Evolutionary conservation across 2,888 invertebrate species (phyloP).

Genomic region (Gonocerus acuteangulatus): DNA sequence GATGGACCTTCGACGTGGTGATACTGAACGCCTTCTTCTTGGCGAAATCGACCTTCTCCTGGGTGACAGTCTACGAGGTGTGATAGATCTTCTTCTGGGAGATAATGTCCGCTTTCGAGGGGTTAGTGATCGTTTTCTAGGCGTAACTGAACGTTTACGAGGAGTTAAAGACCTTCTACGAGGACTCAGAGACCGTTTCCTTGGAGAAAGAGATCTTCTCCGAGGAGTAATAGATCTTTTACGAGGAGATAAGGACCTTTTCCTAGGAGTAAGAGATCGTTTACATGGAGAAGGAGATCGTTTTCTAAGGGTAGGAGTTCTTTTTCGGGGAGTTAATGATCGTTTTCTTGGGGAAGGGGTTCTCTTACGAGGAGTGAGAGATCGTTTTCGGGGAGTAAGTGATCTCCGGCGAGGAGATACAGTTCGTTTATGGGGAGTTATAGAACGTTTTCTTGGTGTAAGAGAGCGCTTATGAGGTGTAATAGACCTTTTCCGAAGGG

Average conservation of each 20-base stretch:
- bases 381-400: not conserved
- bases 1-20: conserved; percentile 19
- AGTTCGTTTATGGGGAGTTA: not conserved
- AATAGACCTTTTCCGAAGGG: conserved; percentile 1
- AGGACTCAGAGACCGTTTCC: conserved; percentile 1
- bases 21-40: conserved; percentile 1
- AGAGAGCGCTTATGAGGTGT: conserved; percentile 13
- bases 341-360: conserved; percentile 6
- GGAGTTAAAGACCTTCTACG: conserved; percentile 25
- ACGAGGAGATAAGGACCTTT: conserved; percentile 20
- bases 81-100: conserved; percentile 19
- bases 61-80: conserved; percentile 14
- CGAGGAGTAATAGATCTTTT: conserved; percentile 9
- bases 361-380: not conserved
- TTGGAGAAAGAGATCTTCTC: conserved; percentile 12
- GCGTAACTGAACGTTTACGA: not conserved
- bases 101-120: conserved; percentile 28
- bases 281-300: conserved; percentile 23
- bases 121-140: conserved; percentile 22
- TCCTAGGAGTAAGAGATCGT: conserved; percentile 12
- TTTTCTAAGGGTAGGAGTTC: conserved; percentile 11
- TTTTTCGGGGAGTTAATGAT: not conserved
- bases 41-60: conserved; percentile 6
- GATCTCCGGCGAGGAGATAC: conserved; percentile 7
- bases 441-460: conserved; percentile 4